A percentile compares a stretch with the other conserved stretches of the same genome.
These are phyloP conservation scores for Brachionus sp. DNA, from an alignment of 1,140 invertebrate species.

Conservation along the genomic window DNA sequence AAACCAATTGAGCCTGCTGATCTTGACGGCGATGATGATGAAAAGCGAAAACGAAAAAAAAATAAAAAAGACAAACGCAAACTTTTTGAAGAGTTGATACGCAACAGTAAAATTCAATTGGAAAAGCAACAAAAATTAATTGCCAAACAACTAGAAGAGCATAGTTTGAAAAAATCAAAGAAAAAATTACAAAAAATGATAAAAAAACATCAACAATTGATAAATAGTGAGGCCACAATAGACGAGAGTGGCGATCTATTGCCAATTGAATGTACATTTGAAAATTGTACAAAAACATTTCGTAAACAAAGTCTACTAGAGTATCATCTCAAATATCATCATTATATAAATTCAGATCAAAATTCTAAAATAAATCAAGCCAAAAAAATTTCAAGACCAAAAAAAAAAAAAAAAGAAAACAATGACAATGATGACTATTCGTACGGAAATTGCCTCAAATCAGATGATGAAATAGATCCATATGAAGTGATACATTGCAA, in stretches of 20 bases:
- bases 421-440: neutral
- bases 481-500: conserved; percentile 41
- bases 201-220: conserved; percentile 4
- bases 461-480: conserved; percentile 13
- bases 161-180: conserved; percentile 3
- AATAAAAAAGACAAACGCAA: conserved; percentile 11
- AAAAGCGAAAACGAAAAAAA: neutral
- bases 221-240: neutral
- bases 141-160: conserved; percentile 16
- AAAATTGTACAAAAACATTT: conserved; percentile 30
- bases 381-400: neutral
- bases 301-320: conserved; percentile 39
- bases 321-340: conserved; percentile 38
- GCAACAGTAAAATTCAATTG: neutral
- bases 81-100: neutral
- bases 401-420: neutral
- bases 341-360: neutral
- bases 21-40: neutral
- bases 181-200: conserved; percentile 21
- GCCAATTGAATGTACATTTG: conserved; percentile 6
- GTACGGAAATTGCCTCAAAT: neutral
- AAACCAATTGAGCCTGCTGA: neutral
- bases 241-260: neutral
- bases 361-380: neutral
- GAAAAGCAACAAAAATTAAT: neutral